Evolutionary conservation across 2,113 vertebrate species (phyloP).

Genomic region (Parus major): DNA sequence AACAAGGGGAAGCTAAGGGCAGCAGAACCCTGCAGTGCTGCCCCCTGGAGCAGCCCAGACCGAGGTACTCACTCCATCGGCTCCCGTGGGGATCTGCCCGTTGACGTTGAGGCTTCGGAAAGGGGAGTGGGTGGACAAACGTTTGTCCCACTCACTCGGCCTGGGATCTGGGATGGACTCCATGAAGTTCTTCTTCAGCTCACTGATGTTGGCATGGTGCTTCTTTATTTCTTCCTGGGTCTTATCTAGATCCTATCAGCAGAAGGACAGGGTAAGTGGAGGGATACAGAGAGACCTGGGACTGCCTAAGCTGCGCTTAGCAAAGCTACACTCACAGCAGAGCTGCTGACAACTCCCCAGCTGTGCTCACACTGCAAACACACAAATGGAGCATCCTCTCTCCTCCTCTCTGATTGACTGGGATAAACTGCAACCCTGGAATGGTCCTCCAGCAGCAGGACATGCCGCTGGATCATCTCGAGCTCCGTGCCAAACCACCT

Average conservation of each 20-base stretch:
- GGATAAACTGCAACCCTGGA: neutral
- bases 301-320: slow-evolving; percentile 31
- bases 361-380: slow-evolving; percentile 24
- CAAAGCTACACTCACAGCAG: slow-evolving; percentile 48
- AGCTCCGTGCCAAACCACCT: neutral
- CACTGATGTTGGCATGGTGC: slow-evolving; percentile 96
- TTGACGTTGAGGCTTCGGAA: slow-evolving; percentile 90
- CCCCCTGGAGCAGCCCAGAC: accelerated
- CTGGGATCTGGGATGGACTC: slow-evolving; percentile 90
- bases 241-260: slow-evolving; percentile 90
- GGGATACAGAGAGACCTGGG: neutral
- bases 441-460: neutral
- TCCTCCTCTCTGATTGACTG: neutral
- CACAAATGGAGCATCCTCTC: neutral
- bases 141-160: slow-evolving; percentile 97
- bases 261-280: slow-evolving; percentile 33
- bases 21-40: neutral
- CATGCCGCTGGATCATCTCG: neutral
- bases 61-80: slow-evolving; percentile 85
- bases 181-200: slow-evolving; percentile 98
- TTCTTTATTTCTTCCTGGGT: slow-evolving; percentile 95
- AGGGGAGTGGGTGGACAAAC: slow-evolving; percentile 92
- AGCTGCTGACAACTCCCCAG: neutral
- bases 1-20: neutral
- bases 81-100: slow-evolving; percentile 86